These are phyloP conservation scores for Centropus unirufus DNA, from an alignment of 2,113 vertebrate species.

Conservation along the genomic window DNA sequence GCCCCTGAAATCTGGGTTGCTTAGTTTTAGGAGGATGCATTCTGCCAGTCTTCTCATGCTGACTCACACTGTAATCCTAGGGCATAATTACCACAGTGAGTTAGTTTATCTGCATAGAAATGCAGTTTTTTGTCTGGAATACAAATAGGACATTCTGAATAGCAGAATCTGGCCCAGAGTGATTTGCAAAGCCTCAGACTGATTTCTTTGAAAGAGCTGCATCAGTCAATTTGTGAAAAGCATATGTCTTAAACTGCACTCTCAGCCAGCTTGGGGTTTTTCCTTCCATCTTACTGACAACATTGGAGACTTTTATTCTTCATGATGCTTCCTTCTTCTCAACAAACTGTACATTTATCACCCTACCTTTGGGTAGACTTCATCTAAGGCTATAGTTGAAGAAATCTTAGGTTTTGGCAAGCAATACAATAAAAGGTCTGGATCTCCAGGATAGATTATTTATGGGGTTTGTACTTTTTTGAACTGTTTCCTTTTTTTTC, in stretches of 20 bases:
- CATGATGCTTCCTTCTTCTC: slow-evolving; percentile 55
- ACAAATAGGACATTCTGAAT: not conserved
- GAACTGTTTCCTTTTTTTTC: fast-evolving
- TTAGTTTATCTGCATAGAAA: slow-evolving; percentile 6
- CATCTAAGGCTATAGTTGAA: slow-evolving; percentile 10
- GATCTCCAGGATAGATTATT: not conserved
- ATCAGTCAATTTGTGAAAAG: slow-evolving; percentile 40
- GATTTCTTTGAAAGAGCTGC: slow-evolving; percentile 10
- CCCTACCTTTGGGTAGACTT: not conserved
- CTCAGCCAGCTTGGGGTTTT: slow-evolving; percentile 27
- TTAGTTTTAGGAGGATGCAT: not conserved
- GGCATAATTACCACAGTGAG: slow-evolving; percentile 23
- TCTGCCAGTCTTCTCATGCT: not conserved
- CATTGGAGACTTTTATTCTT: not conserved
- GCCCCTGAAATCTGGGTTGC: not conserved
- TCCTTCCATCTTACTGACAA: slow-evolving; percentile 8
- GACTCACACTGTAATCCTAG: not conserved
- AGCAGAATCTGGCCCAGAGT: slow-evolving; percentile 23
- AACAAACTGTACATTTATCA: slow-evolving; percentile 43
- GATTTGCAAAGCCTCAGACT: slow-evolving; percentile 23
- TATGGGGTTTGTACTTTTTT: not conserved
- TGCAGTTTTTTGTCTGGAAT: not conserved
- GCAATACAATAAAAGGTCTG: not conserved
- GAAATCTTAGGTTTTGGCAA: not conserved
- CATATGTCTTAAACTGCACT: slow-evolving; percentile 13